A percentile compares a stretch with the other conserved stretches of the same genome.
phyloP scores from a whole-genome alignment of 2,888 invertebrate species.

The Cremastinae sp. region DNA sequence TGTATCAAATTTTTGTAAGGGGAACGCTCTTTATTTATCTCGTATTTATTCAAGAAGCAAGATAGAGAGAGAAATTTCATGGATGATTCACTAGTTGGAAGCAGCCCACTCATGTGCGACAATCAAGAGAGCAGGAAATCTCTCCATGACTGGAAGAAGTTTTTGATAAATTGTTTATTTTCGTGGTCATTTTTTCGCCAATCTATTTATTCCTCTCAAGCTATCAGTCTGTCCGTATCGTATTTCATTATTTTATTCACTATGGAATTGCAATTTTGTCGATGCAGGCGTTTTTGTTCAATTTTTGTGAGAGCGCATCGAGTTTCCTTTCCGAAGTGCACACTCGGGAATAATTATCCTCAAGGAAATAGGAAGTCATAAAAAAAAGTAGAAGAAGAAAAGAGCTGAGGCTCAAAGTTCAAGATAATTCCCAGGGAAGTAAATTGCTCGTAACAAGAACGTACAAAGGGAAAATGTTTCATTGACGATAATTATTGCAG shows the following conservation, averaged over 20 bases:
- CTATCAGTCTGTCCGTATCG: too few relatives aligned
- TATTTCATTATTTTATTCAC: too few relatives aligned
- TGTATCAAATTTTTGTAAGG: background rate
- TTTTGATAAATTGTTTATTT: constrained; percentile 44
- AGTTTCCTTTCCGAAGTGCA: constrained; percentile 23
- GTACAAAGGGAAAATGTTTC: background rate
- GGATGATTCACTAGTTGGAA: constrained; percentile 41
- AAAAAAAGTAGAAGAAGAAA: constrained; percentile 26
- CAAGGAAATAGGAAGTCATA: constrained; percentile 32
- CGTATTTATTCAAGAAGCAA: constrained; percentile 9
- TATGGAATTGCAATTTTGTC: too few relatives aligned
- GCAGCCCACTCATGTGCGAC: constrained; percentile 42
- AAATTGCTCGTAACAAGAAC: background rate
- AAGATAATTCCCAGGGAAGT: constrained; percentile 31
- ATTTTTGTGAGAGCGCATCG: constrained; percentile 27
- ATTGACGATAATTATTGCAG: constrained; percentile 2
- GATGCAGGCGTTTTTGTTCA: constrained; percentile 10
- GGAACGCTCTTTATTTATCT: background rate
- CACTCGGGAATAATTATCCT: constrained; percentile 1
- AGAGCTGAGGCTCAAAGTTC: constrained; percentile 1
- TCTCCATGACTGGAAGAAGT: constrained; percentile 22
- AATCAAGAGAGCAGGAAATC: constrained; percentile 50
- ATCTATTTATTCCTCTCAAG: background rate
- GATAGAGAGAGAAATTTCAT: constrained; percentile 10
- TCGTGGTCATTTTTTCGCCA: constrained; percentile 2